phyloP scores from a whole-genome alignment of 2,797 vertebrate genomes.

The Gymnocypris eckloni region DNA sequence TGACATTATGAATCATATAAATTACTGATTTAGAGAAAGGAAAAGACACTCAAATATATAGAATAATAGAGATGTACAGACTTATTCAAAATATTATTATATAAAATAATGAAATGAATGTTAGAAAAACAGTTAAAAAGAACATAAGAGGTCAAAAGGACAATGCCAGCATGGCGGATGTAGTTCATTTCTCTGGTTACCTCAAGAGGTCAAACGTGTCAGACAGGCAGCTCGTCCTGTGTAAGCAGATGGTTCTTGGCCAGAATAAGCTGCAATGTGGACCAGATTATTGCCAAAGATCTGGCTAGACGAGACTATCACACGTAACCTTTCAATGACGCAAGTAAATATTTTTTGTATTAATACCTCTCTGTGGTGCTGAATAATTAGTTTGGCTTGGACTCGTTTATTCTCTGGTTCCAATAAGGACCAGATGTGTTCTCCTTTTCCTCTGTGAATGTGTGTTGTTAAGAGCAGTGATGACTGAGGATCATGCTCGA shows the following conservation, averaged over 20 bases:
- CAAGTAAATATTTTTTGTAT: slow-evolving; percentile 20
- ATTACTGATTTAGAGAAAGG: background rate
- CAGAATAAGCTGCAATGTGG: slow-evolving; percentile 13
- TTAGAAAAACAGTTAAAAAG: background rate
- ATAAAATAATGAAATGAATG: background rate
- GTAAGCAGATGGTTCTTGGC: slow-evolving; percentile 15
- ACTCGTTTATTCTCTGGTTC: slow-evolving; percentile 47
- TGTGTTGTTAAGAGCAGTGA: slow-evolving; percentile 42
- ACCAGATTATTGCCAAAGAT: background rate
- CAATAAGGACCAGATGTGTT: slow-evolving; percentile 60
- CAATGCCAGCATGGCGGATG: background rate
- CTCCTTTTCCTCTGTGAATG: slow-evolving; percentile 34
- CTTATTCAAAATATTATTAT: background rate
- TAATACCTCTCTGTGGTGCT: slow-evolving; percentile 44
- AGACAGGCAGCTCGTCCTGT: background rate
- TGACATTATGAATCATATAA: background rate
- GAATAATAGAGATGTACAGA: background rate
- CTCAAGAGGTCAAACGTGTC: background rate
- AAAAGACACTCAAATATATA: background rate
- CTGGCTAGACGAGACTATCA: slow-evolving; percentile 29
- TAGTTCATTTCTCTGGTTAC: background rate
- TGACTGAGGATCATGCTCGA: slow-evolving; percentile 47
- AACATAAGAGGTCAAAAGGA: background rate
- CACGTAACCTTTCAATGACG: slow-evolving; percentile 24
- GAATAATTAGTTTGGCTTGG: slow-evolving; percentile 48